These are phyloP conservation scores for Cyrtorhinus lividipennis DNA, from an alignment of 1,140 invertebrate genomes.

Conservation along the genomic window DNA sequence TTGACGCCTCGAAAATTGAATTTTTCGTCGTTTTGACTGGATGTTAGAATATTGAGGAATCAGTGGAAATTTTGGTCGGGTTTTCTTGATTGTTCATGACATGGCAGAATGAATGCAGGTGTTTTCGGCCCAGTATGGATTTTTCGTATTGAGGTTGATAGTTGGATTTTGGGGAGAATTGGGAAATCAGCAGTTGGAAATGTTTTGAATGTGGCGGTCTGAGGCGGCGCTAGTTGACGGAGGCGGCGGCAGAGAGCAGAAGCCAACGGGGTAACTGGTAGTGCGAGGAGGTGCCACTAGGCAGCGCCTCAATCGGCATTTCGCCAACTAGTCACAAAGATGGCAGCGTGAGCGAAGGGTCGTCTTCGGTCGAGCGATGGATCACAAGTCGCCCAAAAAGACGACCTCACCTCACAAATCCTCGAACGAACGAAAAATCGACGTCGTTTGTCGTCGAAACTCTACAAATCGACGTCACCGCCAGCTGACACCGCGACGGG, in stretches of 20 bases:
- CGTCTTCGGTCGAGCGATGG: slow-evolving; percentile 28
- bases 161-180: too few relatives aligned
- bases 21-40: background rate
- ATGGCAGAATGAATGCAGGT: too few relatives aligned
- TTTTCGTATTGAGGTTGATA: too few relatives aligned
- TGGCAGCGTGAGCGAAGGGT: slow-evolving; percentile 29
- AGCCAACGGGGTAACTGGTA: slow-evolving; percentile 1
- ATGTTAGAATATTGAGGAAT: too few relatives aligned
- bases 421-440: slow-evolving; percentile 12
- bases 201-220: background rate
- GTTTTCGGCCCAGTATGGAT: too few relatives aligned
- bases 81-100: too few relatives aligned
- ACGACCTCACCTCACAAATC: background rate
- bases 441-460: slow-evolving; percentile 14
- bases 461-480: slow-evolving; percentile 30
- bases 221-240: background rate
- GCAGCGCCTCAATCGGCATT: slow-evolving; percentile 19
- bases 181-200: too few relatives aligned
- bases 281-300: slow-evolving; percentile 9
- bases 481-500: slow-evolving; percentile 32
- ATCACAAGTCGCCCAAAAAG: slow-evolving; percentile 14
- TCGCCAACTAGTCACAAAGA: slow-evolving; percentile 32
- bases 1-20: background rate
- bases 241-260: background rate
- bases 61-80: too few relatives aligned